Percentiles rank a stretch among this genome's conserved stretches.
phyloP scores from a whole-genome alignment of 1,140 invertebrate species.

The Pseudoatta argentina region DNA sequence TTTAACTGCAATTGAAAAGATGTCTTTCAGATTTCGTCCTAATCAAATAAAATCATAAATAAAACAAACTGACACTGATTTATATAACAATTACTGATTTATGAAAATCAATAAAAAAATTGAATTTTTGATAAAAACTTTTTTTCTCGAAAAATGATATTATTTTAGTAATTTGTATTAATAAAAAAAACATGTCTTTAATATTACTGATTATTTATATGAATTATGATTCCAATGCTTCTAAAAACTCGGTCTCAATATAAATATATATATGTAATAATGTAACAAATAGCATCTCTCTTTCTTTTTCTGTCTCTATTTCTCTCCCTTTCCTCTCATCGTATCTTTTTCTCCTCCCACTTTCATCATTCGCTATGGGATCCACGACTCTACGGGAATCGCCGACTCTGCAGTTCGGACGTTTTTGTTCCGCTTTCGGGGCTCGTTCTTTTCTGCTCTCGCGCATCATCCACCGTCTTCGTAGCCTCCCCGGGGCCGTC shows the following conservation, averaged over 20 bases:
- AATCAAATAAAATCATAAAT: not conserved
- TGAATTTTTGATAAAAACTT: not conserved
- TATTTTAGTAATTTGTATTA: not conserved
- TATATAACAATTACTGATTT: not conserved
- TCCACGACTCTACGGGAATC: conserved; percentile 76
- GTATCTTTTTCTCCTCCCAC: conserved; percentile 35
- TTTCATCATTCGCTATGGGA: conserved; percentile 69
- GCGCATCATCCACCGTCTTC: not conserved
- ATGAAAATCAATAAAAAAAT: not conserved
- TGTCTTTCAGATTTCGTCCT: not conserved
- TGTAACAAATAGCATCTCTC: conserved; percentile 32
- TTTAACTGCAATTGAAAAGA: not conserved
- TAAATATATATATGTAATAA: not conserved
- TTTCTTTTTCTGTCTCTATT: conserved; percentile 18
- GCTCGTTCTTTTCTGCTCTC: conserved; percentile 53
- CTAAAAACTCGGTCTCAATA: not conserved
- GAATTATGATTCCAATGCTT: not conserved
- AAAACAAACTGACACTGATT: not conserved
- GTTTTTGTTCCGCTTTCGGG: conserved; percentile 73
- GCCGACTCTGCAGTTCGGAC: conserved; percentile 69
- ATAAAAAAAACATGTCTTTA: not conserved
- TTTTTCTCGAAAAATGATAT: not conserved
- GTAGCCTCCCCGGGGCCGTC: not conserved
- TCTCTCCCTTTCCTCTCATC: conserved; percentile 23
- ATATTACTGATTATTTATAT: conserved; percentile 13